phyloP scores from a whole-genome alignment of 2,797 vertebrate species.

The Falco concolor region DNA sequence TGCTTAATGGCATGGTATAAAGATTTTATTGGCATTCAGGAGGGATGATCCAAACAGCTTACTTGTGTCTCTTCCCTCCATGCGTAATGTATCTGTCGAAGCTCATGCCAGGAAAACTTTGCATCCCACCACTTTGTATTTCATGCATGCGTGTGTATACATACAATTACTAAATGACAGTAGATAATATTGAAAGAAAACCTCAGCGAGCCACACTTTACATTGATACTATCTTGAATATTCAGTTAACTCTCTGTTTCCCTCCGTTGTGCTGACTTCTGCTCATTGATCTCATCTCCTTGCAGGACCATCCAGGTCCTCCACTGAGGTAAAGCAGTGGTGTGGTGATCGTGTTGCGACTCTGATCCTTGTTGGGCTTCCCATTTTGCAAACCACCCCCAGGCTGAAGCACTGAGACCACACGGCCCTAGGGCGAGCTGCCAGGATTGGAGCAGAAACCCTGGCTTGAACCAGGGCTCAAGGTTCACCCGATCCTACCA shows the following conservation, averaged over 20 bases:
- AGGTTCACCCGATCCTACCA: background rate
- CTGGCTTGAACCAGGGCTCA: background rate
- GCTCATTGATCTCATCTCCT: background rate
- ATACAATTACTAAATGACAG: background rate
- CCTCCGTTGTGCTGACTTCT: background rate
- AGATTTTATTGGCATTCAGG: background rate
- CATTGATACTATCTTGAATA: background rate
- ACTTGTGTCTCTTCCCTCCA: background rate
- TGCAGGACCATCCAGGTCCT: background rate
- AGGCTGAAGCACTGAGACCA: background rate
- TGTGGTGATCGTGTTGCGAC: background rate
- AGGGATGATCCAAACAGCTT: background rate
- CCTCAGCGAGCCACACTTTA: background rate
- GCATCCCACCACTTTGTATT: background rate
- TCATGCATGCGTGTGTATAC: background rate
- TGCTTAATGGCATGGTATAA: background rate
- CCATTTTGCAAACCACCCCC: background rate
- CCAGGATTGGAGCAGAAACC: background rate
- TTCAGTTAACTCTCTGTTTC: background rate
- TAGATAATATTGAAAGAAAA: background rate
- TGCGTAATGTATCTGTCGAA: background rate
- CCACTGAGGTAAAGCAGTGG: rapidly evolving
- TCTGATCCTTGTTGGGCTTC: background rate
- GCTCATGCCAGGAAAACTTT: background rate
- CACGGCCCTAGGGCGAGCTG: background rate